Conservation (phyloP, 2,113 vertebrate species). For the Sarotherodon lohbergeri region DNA sequence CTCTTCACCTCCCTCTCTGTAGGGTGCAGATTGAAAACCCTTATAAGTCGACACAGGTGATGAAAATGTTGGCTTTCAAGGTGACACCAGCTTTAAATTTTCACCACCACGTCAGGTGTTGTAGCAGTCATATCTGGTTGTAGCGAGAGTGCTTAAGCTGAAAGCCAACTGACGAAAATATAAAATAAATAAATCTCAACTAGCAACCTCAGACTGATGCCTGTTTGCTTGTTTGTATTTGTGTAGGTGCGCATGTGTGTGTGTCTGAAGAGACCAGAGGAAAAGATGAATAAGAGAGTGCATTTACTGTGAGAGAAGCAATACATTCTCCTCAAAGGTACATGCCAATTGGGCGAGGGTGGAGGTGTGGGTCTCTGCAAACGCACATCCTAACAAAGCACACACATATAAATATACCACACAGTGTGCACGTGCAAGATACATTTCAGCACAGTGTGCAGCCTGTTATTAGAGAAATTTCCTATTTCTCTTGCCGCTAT, state of each 20-base stretch:
- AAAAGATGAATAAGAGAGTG: constrained; percentile 34
- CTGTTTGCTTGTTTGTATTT: neutral
- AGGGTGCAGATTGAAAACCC: neutral
- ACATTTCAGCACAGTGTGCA: neutral
- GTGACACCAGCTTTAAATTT: neutral
- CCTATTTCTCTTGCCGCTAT: neutral
- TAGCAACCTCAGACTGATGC: neutral
- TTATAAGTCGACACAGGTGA: neutral
- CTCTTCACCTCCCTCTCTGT: neutral
- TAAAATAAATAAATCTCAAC: neutral
- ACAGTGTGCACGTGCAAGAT: neutral
- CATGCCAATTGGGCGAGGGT: constrained; percentile 9
- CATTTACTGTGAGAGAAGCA: constrained; percentile 40
- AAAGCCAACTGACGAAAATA: neutral
- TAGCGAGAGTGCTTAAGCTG: neutral
- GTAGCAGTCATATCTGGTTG: neutral
- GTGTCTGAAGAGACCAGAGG: neutral
- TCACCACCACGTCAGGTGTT: neutral
- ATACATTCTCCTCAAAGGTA: constrained; percentile 36
- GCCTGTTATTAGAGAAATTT: neutral
- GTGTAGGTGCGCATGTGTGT: neutral
- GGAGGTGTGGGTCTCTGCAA: constrained; percentile 2
- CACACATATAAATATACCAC: neutral
- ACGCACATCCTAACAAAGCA: neutral
- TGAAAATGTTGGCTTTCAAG: neutral